Conservation (phyloP, 2,797 vertebrate species). For the Poeciliopsis presidionis region DNA sequence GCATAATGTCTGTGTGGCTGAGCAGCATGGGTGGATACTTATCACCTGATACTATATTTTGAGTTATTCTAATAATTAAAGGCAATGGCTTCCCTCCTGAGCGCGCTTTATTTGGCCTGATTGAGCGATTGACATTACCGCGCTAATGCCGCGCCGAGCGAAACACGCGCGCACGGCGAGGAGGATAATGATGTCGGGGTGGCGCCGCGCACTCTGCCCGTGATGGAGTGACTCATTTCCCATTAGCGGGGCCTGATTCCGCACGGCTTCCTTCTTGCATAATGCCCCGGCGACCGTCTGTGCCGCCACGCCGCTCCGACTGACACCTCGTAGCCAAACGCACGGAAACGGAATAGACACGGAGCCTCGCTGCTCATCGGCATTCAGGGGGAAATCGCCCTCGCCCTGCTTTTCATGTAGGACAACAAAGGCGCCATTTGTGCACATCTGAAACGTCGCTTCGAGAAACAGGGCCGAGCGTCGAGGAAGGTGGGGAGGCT, state of each 20-base stretch:
- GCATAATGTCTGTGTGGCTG: constrained; percentile 57
- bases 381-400: constrained; percentile 60
- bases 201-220: constrained; percentile 33
- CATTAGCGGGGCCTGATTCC: constrained; percentile 67
- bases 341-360: constrained; percentile 57
- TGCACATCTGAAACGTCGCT: constrained; percentile 64
- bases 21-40: constrained; percentile 46
- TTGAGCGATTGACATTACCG: constrained; percentile 59
- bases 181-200: constrained; percentile 58
- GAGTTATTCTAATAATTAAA: constrained; percentile 70
- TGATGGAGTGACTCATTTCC: constrained; percentile 74
- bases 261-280: constrained; percentile 67
- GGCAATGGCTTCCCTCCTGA: constrained; percentile 52
- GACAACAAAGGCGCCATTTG: constrained; percentile 71
- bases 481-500: constrained; percentile 25
- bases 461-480: constrained; percentile 54
- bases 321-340: constrained; percentile 72
- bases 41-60: constrained; percentile 58
- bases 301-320: constrained; percentile 67
- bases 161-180: constrained; percentile 28
- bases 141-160: constrained; percentile 37
- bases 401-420: constrained; percentile 63
- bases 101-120: constrained; percentile 61
- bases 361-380: constrained; percentile 67
- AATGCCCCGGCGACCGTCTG: constrained; percentile 55